phyloP scores from a whole-genome alignment of 2,888 invertebrate species.

The Tiphia femorata region DNA sequence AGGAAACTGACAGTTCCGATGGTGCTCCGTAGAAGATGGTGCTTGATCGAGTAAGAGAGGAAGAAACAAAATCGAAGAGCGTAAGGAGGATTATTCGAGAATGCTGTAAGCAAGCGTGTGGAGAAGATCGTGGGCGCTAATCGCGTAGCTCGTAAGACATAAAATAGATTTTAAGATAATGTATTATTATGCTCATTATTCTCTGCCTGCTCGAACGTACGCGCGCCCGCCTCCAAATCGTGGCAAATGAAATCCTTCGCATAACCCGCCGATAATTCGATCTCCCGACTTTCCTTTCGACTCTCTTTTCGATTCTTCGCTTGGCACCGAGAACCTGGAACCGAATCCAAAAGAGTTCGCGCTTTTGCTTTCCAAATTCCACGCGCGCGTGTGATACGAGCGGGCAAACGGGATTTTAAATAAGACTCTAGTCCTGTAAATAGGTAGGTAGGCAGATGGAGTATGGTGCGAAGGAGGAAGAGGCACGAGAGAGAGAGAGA shows the following conservation, averaged over 20 bases:
- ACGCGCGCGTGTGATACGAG: slow-evolving; percentile 14
- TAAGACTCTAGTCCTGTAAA: slow-evolving; percentile 59
- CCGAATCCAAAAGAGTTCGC: too few species aligned
- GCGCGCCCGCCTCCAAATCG: too few species aligned
- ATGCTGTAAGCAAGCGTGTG: slow-evolving; percentile 7
- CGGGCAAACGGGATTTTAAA: slow-evolving; percentile 29
- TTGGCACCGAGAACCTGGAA: too few species aligned
- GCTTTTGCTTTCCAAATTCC: too few species aligned
- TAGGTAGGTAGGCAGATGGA: slow-evolving; percentile 38
- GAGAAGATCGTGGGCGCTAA: slow-evolving; percentile 32
- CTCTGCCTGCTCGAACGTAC: slow-evolving; percentile 38
- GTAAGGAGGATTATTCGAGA: not conserved
- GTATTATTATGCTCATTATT: slow-evolving; percentile 30
- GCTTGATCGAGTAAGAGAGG: slow-evolving; percentile 4
- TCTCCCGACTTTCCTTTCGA: too few species aligned
- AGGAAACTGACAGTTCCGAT: slow-evolving; percentile 13
- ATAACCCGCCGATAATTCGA: too few species aligned
- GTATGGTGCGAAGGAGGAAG: slow-evolving; percentile 15
- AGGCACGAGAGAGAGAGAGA: not conserved
- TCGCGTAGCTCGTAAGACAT: slow-evolving; percentile 31
- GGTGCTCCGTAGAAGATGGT: slow-evolving; percentile 22
- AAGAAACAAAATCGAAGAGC: not conserved
- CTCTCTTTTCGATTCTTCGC: too few species aligned
- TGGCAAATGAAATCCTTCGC: too few species aligned
- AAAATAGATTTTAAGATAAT: slow-evolving; percentile 26